Evolutionary conservation across 2,888 invertebrate species (phyloP).

Genomic region (Amphipyra berbera): DNA sequence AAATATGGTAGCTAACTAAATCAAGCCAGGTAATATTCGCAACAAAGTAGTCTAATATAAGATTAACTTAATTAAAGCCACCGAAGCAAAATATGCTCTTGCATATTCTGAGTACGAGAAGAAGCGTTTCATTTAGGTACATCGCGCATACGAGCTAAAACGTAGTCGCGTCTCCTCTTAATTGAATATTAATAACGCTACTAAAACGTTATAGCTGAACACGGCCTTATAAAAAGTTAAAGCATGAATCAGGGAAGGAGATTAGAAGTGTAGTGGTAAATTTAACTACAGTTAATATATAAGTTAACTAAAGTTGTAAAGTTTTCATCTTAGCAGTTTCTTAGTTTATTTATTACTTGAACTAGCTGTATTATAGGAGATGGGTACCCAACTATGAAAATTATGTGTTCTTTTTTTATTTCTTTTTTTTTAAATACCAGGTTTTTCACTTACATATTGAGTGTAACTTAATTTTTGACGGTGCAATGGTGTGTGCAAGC

Average conservation of each 20-base stretch:
- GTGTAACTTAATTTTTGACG: no score
- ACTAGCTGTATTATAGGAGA: not conserved
- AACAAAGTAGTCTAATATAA: constrained; percentile 32
- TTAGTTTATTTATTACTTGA: constrained; percentile 15
- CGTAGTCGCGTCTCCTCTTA: constrained; percentile 17
- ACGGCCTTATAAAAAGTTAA: constrained; percentile 39
- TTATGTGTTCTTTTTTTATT: no score
- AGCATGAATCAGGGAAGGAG: constrained; percentile 28
- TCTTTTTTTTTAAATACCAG: no score
- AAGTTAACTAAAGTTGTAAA: constrained; percentile 9
- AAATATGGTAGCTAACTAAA: constrained; percentile 29
- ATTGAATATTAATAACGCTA: constrained; percentile 52
- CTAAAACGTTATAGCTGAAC: constrained; percentile 39
- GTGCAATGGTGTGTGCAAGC: no score
- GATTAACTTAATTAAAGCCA: constrained; percentile 48
- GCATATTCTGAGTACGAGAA: constrained; percentile 26
- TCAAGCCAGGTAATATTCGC: constrained; percentile 28
- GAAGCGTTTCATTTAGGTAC: constrained; percentile 38
- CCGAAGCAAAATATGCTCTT: constrained; percentile 37
- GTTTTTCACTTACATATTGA: no score
- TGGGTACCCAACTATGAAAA: no score
- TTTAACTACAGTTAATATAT: constrained; percentile 13
- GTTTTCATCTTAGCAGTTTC: constrained; percentile 7
- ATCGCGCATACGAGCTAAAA: constrained; percentile 24
- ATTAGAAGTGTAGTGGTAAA: constrained; percentile 28